These are phyloP conservation scores for Amphiprion percula DNA, from an alignment of 2,113 vertebrate species.

Conservation along the genomic window DNA sequence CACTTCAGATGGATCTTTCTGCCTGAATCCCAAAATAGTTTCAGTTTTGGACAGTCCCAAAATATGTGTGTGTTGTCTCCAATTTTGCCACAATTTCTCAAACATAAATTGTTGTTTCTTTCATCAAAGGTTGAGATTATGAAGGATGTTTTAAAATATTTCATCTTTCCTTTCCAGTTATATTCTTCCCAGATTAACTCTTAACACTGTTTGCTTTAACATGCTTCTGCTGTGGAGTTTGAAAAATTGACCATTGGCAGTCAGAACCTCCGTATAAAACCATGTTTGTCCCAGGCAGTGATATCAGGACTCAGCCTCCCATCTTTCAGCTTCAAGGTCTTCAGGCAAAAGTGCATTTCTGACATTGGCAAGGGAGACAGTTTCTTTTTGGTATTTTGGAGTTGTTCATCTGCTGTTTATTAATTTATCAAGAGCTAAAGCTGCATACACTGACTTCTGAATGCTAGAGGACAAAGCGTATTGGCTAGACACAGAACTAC, in stretches of 20 bases:
- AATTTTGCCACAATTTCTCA: too few relatives aligned
- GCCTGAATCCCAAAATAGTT: too few relatives aligned
- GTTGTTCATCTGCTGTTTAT: conserved; percentile 5
- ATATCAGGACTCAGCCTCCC: conserved; percentile 8
- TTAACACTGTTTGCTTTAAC: too few relatives aligned
- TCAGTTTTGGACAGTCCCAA: too few relatives aligned
- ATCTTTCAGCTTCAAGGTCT: conserved; percentile 19
- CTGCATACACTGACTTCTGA: conserved; percentile 6
- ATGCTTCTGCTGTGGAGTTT: background rate
- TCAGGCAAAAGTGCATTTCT: background rate
- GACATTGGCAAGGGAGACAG: background rate
- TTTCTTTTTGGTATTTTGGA: background rate
- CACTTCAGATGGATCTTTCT: too few relatives aligned
- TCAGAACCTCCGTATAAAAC: background rate
- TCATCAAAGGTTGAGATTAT: too few relatives aligned
- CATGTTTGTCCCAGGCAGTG: background rate
- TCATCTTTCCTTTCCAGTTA: too few relatives aligned
- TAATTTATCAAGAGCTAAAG: background rate
- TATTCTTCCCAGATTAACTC: too few relatives aligned
- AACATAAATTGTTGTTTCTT: too few relatives aligned
- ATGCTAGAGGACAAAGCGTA: conserved; percentile 6
- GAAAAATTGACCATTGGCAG: background rate
- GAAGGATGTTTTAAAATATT: too few relatives aligned
- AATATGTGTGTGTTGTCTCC: too few relatives aligned
- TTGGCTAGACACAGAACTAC: background rate